Evolutionary conservation across 2,888 invertebrate genomes (phyloP), one percentile per base, ranked within the genome.

Genomic region (Temnothorax unifasciatus): DNA sequence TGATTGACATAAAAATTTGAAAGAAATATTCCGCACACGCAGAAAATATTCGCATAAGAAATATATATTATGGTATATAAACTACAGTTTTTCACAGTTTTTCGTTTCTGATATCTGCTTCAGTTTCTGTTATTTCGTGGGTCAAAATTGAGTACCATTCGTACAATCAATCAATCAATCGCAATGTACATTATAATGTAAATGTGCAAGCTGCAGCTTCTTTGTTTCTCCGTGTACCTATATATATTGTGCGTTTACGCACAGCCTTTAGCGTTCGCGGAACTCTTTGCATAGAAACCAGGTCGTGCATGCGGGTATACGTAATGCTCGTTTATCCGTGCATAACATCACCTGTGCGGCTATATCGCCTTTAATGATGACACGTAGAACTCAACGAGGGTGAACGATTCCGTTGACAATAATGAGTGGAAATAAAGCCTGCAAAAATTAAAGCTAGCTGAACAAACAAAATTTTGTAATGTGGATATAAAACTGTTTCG

Each of bases 241-340:
- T 2, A 57, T 2, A 57, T 75, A 63, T 63, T 50, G 34, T 76
- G 75, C 64, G 34, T 47, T 38, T 11, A 75, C 75, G 63, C 64
- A 75, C 25, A 50, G 34, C 75, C 75, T 75, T 79, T 79, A 71
- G 59, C 71, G 59, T 71, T 59, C 47, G 47, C 47, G 47, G 61
- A 68, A 81, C 59, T 71, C 54, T 77, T 77, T 77, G 73, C 59
- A 71, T 71, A 75, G 74, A 77, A 85, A 87, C 79, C 88, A 85
- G 91, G 87, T 90, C 87, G 84, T 90, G 87, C 88, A 89, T 91
- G 88, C 88, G 89, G 88, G 88, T 86, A 89, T 88, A 84, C 82
- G 83, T 85, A 89, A 83, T 73, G 81, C 68, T 83, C 76, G 29
- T 84, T 87, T 87, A 82, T 87, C 74, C 63, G 41, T 63, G 71